Percentiles rank a stretch among this genome's conserved stretches.
Conservation (phyloP, 2,797 vertebrate species). For the Stomatorhinus walkeri region DNA sequence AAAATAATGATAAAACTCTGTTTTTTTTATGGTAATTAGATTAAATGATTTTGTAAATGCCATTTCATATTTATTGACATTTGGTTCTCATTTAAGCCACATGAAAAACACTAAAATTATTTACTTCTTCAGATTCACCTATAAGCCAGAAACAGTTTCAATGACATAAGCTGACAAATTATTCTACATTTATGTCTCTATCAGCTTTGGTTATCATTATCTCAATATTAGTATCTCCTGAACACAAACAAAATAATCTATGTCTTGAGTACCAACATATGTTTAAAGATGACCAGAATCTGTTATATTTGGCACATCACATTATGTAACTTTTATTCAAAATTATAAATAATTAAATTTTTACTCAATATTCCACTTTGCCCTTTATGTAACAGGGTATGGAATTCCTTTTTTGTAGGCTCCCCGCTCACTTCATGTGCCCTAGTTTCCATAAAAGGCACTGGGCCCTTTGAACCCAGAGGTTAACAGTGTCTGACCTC, state of each 20-base stretch:
- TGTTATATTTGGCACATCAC: background rate
- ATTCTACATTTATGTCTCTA: background rate
- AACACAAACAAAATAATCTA: background rate
- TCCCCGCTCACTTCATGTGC: background rate
- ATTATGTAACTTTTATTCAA: background rate
- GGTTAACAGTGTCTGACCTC: conserved; percentile 11
- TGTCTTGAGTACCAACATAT: background rate
- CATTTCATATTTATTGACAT: background rate
- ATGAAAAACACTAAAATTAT: background rate
- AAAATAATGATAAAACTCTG: background rate
- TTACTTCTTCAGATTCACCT: background rate
- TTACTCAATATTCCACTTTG: background rate
- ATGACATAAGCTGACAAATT: background rate
- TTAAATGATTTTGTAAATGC: background rate
- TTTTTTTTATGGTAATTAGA: background rate
- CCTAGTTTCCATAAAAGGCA: background rate
- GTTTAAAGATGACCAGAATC: background rate
- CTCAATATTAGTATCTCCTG: background rate
- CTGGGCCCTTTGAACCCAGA: background rate
- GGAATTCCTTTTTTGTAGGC: background rate
- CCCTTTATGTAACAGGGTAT: background rate
- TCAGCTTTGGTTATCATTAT: background rate
- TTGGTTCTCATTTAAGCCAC: background rate
- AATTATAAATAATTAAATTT: background rate
- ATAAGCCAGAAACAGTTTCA: background rate